Evolutionary conservation across 2,888 invertebrate genomes (phyloP).

Genomic region (Rhyacophila evoluta): DNA sequence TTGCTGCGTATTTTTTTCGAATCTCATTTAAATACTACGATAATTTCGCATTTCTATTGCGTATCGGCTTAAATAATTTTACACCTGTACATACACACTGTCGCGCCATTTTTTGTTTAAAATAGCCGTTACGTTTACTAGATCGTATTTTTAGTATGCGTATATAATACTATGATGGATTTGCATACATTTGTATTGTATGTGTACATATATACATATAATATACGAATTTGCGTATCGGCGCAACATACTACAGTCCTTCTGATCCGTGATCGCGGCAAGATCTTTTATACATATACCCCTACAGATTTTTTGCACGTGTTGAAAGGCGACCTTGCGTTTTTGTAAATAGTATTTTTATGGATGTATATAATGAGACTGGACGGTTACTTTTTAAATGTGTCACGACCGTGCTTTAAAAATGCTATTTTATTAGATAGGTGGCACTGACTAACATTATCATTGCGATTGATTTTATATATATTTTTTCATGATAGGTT

Average conservation of each 20-base stretch:
- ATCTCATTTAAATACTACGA: too few species aligned
- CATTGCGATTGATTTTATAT: too few species aligned
- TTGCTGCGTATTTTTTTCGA: too few species aligned
- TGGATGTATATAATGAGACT: not conserved
- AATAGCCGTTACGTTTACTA: conserved; percentile 16
- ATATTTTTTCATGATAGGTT: too few species aligned
- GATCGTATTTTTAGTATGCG: not conserved
- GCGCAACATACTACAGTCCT: not conserved
- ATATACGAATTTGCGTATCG: not conserved
- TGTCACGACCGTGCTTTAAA: too few species aligned
- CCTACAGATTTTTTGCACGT: not conserved
- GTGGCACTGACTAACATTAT: too few species aligned
- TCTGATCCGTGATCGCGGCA: not conserved
- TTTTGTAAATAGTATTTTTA: not conserved
- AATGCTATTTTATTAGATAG: too few species aligned
- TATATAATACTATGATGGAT: not conserved
- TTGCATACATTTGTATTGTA: too few species aligned
- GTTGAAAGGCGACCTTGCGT: not conserved
- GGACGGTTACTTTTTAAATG: too few species aligned
- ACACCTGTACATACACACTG: not conserved
- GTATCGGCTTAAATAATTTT: too few species aligned
- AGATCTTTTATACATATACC: not conserved
- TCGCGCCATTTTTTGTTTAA: not conserved
- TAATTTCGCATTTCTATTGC: too few species aligned
- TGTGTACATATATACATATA: too few species aligned